A percentile compares a stretch with the other conserved stretches of the same genome.
Evolutionary conservation across 2,888 invertebrate species (phyloP).

Genomic region (Tetragnatha montana): DNA sequence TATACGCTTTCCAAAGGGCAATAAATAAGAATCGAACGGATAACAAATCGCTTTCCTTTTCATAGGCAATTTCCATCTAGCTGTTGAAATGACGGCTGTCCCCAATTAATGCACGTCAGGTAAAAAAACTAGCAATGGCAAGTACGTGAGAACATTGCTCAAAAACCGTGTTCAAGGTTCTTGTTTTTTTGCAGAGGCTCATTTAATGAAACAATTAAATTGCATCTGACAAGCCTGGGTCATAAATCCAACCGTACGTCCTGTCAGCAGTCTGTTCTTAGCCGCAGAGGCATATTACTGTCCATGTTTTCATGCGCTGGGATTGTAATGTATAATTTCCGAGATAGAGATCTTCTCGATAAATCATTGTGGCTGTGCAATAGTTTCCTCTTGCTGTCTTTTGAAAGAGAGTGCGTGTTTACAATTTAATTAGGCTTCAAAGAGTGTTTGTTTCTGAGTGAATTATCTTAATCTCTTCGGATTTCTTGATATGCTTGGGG

Average conservation of each 20-base stretch:
- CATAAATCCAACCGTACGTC: slow-evolving; percentile 17
- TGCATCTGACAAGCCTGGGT: slow-evolving; percentile 44
- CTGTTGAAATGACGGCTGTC: slow-evolving; percentile 17
- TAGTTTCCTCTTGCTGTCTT: neutral
- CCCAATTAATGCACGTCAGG: slow-evolving; percentile 33
- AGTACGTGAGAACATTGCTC: slow-evolving; percentile 32
- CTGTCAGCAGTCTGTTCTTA: slow-evolving; percentile 38
- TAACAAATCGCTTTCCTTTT: neutral
- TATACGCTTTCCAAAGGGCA: neutral
- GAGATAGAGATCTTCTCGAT: slow-evolving; percentile 12
- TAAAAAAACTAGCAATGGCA: neutral
- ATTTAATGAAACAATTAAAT: slow-evolving; percentile 56
- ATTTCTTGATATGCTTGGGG: neutral
- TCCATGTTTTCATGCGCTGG: slow-evolving; percentile 8
- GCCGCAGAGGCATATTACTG: neutral
- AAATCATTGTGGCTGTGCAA: neutral
- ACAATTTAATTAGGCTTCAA: neutral
- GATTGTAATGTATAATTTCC: slow-evolving; percentile 19
- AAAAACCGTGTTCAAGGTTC: slow-evolving; percentile 22
- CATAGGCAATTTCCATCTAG: slow-evolving; percentile 13
- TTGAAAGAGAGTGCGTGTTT: neutral
- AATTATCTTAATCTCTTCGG: neutral
- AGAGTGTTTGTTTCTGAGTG: neutral
- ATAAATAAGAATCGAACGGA: slow-evolving; percentile 5
- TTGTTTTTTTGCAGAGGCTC: neutral